Evolutionary conservation across 2,888 invertebrate genomes (phyloP).

Genomic region (Erebia aethiops): DNA sequence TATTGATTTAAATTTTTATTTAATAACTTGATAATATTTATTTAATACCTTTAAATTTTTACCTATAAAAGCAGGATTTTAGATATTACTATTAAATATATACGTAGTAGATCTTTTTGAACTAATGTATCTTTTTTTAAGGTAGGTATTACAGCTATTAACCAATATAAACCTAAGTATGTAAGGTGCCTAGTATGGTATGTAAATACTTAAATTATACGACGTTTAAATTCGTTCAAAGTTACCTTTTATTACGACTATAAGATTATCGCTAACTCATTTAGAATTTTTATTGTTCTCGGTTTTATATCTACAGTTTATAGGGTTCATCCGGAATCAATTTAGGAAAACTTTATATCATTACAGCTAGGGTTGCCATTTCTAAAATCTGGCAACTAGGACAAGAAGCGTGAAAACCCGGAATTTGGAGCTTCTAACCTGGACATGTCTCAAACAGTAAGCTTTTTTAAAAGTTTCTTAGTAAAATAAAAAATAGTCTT

Average conservation of each 20-base stretch:
- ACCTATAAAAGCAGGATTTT: not conserved
- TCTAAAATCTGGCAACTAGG: too few relatives aligned
- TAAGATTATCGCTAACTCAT: constrained; percentile 41
- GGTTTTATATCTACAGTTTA: constrained; percentile 41
- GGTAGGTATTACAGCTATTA: too few relatives aligned
- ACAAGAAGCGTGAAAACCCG: too few relatives aligned
- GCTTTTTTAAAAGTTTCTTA: too few relatives aligned
- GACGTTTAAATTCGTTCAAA: constrained; percentile 27
- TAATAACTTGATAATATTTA: constrained; percentile 7
- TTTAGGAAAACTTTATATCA: constrained; percentile 37
- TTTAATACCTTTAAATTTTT: too few relatives aligned
- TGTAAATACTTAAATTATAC: constrained; percentile 9
- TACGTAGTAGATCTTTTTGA: not conserved
- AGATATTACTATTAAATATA: not conserved
- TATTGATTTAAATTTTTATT: constrained; percentile 7
- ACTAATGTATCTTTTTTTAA: not conserved
- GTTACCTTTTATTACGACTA: constrained; percentile 38
- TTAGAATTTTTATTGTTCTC: constrained; percentile 41
- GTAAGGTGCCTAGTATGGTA: not conserved
- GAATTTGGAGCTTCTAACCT: too few relatives aligned
- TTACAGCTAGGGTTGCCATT: too few relatives aligned
- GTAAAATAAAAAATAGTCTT: too few relatives aligned
- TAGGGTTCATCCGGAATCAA: constrained; percentile 41
- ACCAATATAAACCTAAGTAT: too few relatives aligned
- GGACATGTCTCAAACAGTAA: too few relatives aligned